Conservation (phyloP, 92 coral and sea anemone species). For the Porites rus region DNA sequence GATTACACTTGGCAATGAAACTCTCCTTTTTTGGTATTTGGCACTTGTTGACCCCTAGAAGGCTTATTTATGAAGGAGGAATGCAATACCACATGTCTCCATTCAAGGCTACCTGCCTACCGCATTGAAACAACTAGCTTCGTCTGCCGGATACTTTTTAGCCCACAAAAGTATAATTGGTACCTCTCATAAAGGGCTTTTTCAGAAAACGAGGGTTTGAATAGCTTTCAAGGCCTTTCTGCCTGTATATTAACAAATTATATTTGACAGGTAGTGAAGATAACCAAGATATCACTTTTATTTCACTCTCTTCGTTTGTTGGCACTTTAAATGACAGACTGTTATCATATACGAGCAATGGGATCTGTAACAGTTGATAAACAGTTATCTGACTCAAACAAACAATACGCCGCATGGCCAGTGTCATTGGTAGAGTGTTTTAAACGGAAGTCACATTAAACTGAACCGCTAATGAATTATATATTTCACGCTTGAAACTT, state of each 20-base stretch:
- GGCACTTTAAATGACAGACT: slow-evolving; percentile 42
- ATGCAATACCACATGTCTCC: slow-evolving; percentile 28
- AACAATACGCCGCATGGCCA: neutral
- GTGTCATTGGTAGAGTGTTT: slow-evolving; percentile 24
- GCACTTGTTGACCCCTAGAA: slow-evolving; percentile 41
- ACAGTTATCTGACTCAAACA: slow-evolving; percentile 31
- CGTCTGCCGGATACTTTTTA: neutral
- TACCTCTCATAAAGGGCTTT: neutral
- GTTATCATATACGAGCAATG: slow-evolving; percentile 45
- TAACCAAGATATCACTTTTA: slow-evolving; percentile 30
- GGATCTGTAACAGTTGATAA: slow-evolving; percentile 55
- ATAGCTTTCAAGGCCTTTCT: neutral
- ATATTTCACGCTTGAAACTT: slow-evolving; percentile 7
- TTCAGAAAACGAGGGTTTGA: neutral
- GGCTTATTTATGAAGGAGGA: slow-evolving; percentile 22
- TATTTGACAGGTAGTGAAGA: slow-evolving; percentile 23
- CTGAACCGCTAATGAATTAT: neutral
- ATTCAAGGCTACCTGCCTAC: neutral
- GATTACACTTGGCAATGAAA: slow-evolving; percentile 37
- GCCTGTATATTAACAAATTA: slow-evolving; percentile 19
- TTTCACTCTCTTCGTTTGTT: slow-evolving; percentile 18
- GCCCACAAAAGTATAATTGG: neutral
- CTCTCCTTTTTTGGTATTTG: slow-evolving; percentile 33
- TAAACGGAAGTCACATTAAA: slow-evolving; percentile 20
- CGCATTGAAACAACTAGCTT: neutral